Evolutionary conservation across 1,140 invertebrate species (phyloP).

Genomic region (Pristionchus pacificus): DNA sequence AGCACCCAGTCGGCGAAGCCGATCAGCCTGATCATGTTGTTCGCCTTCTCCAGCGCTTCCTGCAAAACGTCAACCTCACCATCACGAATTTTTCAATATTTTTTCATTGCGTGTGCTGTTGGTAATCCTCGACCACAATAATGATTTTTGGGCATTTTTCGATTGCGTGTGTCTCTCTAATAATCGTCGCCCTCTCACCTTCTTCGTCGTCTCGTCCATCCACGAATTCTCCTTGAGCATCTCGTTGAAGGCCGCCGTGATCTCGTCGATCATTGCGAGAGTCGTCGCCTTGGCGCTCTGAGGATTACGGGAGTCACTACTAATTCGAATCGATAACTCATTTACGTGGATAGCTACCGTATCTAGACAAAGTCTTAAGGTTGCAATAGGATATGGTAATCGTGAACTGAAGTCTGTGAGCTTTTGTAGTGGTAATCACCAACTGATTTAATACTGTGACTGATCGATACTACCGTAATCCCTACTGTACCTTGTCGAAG

Average conservation of each 20-base stretch:
- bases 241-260: constrained; percentile 78
- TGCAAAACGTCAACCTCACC: no score
- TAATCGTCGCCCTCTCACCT: no score
- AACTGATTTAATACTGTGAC: no score
- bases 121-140: no score
- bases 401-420: constrained; percentile 15
- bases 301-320: no score
- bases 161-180: no score
- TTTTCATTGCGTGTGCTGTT: constrained; percentile 60
- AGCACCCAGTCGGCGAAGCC: constrained; percentile 65
- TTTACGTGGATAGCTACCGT: no score
- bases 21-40: constrained; percentile 33
- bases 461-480: no score
- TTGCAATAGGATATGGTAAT: constrained; percentile 10
- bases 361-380: no score
- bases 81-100: constrained; percentile 28
- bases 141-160: no score
- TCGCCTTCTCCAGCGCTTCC: constrained; percentile 27
- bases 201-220: constrained; percentile 81
- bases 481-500: constrained; percentile 61
- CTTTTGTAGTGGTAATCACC: no score
- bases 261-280: constrained; percentile 76
- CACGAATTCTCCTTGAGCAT: constrained; percentile 76
- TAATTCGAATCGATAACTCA: no score
- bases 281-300: constrained; percentile 58